Conservation (phyloP, 2,888 invertebrate genomes). For the Cyrtodaria siliqua region DNA sequence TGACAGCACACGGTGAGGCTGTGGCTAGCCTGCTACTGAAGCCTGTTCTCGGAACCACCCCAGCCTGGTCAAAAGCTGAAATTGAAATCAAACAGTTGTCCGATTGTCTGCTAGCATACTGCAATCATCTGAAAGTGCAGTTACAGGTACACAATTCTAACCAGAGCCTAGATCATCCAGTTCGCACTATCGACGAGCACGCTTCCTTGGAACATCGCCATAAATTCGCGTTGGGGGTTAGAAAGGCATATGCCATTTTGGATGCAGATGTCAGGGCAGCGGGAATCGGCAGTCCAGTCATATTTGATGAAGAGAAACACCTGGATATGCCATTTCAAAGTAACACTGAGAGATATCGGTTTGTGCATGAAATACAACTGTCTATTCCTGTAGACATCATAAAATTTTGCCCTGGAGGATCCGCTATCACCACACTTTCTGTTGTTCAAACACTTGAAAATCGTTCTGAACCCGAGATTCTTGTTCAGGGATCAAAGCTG, state of each 20-base stretch:
- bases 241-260: neutral
- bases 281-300: neutral
- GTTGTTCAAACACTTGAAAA: constrained; percentile 16
- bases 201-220: neutral
- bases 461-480: constrained; percentile 24
- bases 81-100: constrained; percentile 2
- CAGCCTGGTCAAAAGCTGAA: neutral
- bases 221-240: neutral
- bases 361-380: constrained; percentile 29
- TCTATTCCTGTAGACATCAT: constrained; percentile 37
- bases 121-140: neutral
- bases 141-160: neutral
- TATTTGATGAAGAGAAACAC: constrained; percentile 32
- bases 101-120: neutral
- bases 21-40: neutral
- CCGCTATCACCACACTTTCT: constrained; percentile 25
- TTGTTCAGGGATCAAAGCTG: constrained; percentile 36
- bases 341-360: constrained; percentile 25
- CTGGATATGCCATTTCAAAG: constrained; percentile 21
- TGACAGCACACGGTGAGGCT: neutral
- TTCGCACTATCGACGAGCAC: neutral
- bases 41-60: neutral
- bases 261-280: neutral
- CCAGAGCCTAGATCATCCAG: constrained; percentile 4
- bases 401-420: constrained; percentile 48